Evolutionary conservation across 2,888 invertebrate genomes (phyloP).

Genomic region (Conomelus anceps): DNA sequence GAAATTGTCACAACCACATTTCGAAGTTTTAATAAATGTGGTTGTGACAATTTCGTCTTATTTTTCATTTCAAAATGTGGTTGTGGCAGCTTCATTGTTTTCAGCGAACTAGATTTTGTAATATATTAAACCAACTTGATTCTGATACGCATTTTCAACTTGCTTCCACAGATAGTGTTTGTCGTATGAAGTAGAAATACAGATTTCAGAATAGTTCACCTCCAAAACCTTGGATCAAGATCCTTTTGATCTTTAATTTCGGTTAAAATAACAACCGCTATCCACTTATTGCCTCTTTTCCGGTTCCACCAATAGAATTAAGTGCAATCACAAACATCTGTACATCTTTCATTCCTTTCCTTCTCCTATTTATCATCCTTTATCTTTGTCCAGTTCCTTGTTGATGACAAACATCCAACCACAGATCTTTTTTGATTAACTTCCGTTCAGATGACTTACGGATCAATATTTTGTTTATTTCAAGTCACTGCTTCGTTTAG

Average conservation of each 20-base stretch:
- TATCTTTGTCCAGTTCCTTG: not conserved
- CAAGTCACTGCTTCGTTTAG: not conserved
- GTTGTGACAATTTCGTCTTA: too few species aligned
- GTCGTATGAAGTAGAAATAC: too few species aligned
- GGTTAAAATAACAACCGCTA: not conserved
- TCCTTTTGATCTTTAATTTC: not conserved
- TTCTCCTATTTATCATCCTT: not conserved
- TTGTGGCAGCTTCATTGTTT: too few species aligned
- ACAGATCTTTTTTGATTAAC: not conserved
- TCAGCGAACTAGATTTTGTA: too few species aligned
- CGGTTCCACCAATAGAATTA: not conserved
- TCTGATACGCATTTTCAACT: too few species aligned
- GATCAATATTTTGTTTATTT: not conserved
- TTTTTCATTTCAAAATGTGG: too few species aligned
- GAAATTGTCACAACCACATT: too few species aligned
- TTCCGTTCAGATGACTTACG: not conserved
- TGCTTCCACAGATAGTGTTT: too few species aligned
- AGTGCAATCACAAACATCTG: not conserved
- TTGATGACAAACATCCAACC: not conserved
- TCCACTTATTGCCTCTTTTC: not conserved
- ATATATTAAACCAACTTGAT: too few species aligned
- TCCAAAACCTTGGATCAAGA: not conserved
- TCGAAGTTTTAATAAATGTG: too few species aligned
- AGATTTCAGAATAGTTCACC: too few species aligned
- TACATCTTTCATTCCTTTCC: not conserved